These are phyloP conservation scores for Notocelia uddmanniana DNA, from an alignment of 2,888 invertebrate genomes.

Conservation along the genomic window DNA sequence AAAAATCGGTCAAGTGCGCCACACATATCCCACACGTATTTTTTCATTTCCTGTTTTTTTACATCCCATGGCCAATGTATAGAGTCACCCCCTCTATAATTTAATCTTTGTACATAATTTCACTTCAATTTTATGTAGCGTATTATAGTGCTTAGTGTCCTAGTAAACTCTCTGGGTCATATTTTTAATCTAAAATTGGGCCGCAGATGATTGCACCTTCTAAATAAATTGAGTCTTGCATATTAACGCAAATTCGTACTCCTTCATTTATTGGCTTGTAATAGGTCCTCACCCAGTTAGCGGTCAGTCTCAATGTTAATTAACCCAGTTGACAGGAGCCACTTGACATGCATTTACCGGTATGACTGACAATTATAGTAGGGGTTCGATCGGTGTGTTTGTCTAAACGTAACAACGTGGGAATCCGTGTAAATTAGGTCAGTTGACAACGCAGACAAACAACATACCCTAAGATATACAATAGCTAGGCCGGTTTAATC, in stretches of 20 bases:
- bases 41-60: too few species aligned
- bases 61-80: too few species aligned
- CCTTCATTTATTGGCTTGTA: background rate
- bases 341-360: constrained; percentile 11
- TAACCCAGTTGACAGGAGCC: background rate
- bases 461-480: too few species aligned
- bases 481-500: too few species aligned
- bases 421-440: background rate
- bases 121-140: too few species aligned
- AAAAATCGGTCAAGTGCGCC: too few species aligned
- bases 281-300: constrained; percentile 2
- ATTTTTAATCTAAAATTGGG: background rate
- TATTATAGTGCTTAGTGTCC: too few species aligned
- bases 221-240: background rate
- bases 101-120: too few species aligned
- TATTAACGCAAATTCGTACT: background rate
- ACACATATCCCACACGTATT: too few species aligned
- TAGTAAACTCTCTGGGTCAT: too few species aligned
- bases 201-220: background rate
- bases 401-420: background rate
- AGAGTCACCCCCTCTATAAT: too few species aligned
- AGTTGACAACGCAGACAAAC: background rate
- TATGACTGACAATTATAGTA: constrained; percentile 1
- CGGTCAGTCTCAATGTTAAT: constrained; percentile 6
- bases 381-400: background rate